Evolutionary conservation across 2,113 vertebrate genomes (phyloP), one percentile per base, ranked within the genome.

Genomic region (Catagonus wagneri): DNA sequence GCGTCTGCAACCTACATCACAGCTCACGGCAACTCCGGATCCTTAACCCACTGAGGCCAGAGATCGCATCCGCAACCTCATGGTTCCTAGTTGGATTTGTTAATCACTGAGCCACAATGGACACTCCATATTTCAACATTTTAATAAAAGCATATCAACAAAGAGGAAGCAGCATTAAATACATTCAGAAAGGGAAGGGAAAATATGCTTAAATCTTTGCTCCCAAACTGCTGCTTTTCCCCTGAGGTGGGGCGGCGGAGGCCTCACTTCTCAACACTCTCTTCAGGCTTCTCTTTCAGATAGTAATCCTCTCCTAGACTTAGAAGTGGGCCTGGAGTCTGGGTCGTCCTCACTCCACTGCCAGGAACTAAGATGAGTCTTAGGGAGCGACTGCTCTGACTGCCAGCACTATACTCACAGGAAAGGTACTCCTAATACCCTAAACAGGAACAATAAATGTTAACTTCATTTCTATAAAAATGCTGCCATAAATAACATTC

Each of bases 391-490:
- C 84, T 83, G 74, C 39, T 66, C 65, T 29, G n/a, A 36, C 0
- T 17, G 66, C 50, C 36, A 65, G 36, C 50, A 83, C 74, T 27
- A 3, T 1, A 85, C 23, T 54, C 44, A 63, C 86, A 85, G 32
- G 39, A 80, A 60, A 89, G 68, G 66, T 80, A 60, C 17, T 74
- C 61, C 71, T 72, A n/a, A 39, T n/a, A 56, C 14, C n/a, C 39
- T 74, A 39, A 58, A 71, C 50, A 66, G 27, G 16, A 80, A 63
- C 25, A 89, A n/a, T 39, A 84, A 80, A 61, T 72, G 0, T 44
- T 60, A 81, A 78, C 27, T 60, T 69, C 23, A 75, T 44, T 25
- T 65, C 93, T 36, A 71, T 39, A 89, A 96, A 96, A 91, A 87
- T 32, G n/a, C 58, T 89, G 50, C 66, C 72, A 88, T 88, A 94